Evolutionary conservation across 1,140 invertebrate genomes (phyloP).

Genomic region (Panagrolaimus sp.): DNA sequence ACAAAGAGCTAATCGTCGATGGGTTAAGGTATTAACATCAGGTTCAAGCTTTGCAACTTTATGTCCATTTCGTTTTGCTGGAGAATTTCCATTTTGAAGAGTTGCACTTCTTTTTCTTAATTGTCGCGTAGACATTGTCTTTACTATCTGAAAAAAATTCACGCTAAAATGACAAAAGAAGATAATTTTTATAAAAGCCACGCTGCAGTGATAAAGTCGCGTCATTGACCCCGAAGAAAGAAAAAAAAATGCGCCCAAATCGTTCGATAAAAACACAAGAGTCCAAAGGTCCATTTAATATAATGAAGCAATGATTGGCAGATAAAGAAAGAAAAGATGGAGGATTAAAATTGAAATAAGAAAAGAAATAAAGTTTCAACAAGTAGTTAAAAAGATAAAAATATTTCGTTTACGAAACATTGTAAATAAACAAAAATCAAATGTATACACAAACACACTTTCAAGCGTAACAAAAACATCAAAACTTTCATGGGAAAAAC

Average conservation of each 20-base stretch:
- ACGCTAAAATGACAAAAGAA: not conserved
- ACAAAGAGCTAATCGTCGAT: constrained; percentile 34
- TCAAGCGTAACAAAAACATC: too few species aligned
- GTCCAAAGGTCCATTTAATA: too few species aligned
- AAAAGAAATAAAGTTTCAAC: too few species aligned
- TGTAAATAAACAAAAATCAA: too few species aligned
- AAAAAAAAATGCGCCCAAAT: not conserved
- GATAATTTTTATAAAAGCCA: not conserved
- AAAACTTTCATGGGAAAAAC: too few species aligned
- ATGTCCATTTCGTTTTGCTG: not conserved
- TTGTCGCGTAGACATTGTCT: constrained; percentile 21
- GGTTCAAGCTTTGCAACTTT: constrained; percentile 10
- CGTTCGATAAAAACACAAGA: not conserved
- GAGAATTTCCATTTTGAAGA: not conserved
- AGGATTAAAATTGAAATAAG: too few species aligned
- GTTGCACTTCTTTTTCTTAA: constrained; percentile 21
- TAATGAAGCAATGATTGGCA: too few species aligned
- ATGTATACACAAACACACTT: too few species aligned
- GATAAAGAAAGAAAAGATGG: too few species aligned
- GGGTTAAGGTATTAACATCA: constrained; percentile 5
- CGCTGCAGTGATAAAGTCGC: not conserved
- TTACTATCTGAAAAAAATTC: not conserved
- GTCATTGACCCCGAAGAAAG: not conserved
- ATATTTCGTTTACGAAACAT: too few species aligned
- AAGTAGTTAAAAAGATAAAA: too few species aligned